phyloP scores from a whole-genome alignment of 2,113 vertebrate species.

The Halcyon malimbica region DNA sequence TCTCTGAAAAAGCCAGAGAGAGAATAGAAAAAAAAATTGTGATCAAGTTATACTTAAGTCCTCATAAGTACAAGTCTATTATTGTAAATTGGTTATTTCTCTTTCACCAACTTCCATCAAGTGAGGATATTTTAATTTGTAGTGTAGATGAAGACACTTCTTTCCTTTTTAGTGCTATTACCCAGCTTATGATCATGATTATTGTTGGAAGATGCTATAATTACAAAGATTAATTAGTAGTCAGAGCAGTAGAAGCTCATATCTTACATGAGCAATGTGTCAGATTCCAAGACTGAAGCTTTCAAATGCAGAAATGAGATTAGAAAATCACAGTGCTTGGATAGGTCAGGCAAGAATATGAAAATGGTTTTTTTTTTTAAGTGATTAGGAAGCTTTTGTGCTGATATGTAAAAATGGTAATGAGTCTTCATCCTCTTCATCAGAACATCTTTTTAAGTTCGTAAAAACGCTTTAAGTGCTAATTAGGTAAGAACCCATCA shows the following conservation, averaged over 20 bases:
- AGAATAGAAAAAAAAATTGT: not conserved
- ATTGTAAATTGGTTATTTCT: not conserved
- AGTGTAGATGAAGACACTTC: constrained; percentile 8
- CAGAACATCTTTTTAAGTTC: constrained; percentile 2
- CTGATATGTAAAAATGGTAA: constrained; percentile 47
- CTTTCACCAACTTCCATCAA: not conserved
- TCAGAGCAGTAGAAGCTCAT: constrained; percentile 40
- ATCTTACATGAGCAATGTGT: constrained; percentile 41
- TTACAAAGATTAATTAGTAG: constrained; percentile 70
- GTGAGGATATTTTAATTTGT: not conserved
- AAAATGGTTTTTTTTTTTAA: not conserved
- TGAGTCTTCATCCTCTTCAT: not conserved
- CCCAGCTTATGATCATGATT: constrained; percentile 31
- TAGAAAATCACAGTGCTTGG: constrained; percentile 14
- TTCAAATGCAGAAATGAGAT: constrained; percentile 38
- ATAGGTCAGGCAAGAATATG: constrained; percentile 36
- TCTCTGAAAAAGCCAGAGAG: not conserved
- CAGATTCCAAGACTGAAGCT: constrained; percentile 14
- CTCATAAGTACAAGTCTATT: not conserved
- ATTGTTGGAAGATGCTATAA: constrained; percentile 52
- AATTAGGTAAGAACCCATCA: constrained; percentile 60
- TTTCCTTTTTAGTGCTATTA: constrained; percentile 27
- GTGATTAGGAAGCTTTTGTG: not conserved
- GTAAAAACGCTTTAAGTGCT: constrained; percentile 32
- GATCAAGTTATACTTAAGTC: not conserved